phyloP scores from a whole-genome alignment of 2,113 vertebrate genomes.

The Lophius piscatorius region DNA sequence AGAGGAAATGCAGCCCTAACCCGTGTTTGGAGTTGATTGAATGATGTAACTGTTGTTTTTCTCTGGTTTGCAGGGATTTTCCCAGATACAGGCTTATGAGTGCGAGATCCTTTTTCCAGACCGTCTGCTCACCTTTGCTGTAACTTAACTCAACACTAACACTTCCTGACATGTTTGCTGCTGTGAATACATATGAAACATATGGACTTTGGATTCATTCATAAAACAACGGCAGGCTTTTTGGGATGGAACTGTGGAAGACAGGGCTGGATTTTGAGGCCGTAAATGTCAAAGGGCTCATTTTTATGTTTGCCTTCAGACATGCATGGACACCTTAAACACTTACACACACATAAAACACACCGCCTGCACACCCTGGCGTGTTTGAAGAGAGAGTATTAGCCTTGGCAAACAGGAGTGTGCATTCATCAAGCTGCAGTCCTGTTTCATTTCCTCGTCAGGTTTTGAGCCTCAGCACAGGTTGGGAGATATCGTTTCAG shows the following conservation, averaged over 20 bases:
- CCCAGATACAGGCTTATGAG: not conserved
- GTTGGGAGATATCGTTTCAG: constrained; percentile 53
- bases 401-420: constrained; percentile 64
- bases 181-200: not conserved
- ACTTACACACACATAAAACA: constrained; percentile 23
- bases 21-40: not conserved
- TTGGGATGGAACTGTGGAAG: not conserved
- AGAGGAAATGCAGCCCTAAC: not conserved
- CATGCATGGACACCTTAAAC: constrained; percentile 29
- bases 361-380: constrained; percentile 19
- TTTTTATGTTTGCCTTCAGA: constrained; percentile 20
- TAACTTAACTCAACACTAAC: not conserved
- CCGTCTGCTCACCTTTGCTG: not conserved
- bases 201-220: constrained; percentile 3
- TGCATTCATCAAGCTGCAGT: constrained; percentile 55
- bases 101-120: not conserved
- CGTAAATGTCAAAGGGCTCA: constrained; percentile 3
- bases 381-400: constrained; percentile 61
- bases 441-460: constrained; percentile 58
- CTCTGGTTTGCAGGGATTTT: not conserved
- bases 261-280: constrained; percentile 8
- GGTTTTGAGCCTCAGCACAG: constrained; percentile 36
- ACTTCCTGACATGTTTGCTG: not conserved
- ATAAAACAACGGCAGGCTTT: not conserved
- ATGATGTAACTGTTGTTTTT: not conserved